These are phyloP conservation scores for Zapus hudsonius DNA, from an alignment of 2,113 vertebrate genomes.

Conservation along the genomic window DNA sequence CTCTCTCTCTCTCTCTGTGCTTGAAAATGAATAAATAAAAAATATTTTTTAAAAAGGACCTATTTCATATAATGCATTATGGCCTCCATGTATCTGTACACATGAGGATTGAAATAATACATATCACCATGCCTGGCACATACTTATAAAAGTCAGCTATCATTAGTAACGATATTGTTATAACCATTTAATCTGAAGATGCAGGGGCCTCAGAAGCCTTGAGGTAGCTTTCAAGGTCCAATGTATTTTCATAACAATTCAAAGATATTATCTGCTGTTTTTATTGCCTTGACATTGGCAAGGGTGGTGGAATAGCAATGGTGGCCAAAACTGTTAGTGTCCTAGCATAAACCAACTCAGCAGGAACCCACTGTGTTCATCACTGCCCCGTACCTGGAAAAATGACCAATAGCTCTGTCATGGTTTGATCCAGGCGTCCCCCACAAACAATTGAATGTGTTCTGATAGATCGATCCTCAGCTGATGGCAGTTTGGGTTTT, in stretches of 20 bases:
- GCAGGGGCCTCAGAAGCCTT: neutral
- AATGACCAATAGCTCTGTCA: neutral
- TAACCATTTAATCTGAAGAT: neutral
- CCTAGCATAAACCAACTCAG: neutral
- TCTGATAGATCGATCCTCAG: too few relatives aligned
- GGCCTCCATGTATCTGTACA: neutral
- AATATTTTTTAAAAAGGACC: too few relatives aligned
- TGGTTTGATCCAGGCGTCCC: too few relatives aligned
- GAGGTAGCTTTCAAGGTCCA: neutral
- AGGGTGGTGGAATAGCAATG: neutral
- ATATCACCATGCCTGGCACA: neutral
- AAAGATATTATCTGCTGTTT: neutral
- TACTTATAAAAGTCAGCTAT: neutral
- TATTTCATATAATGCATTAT: slow-evolving; percentile 6
- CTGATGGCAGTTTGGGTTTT: too few relatives aligned
- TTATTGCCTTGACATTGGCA: neutral
- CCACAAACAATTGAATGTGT: too few relatives aligned
- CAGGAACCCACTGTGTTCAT: neutral
- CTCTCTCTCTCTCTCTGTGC: too few relatives aligned
- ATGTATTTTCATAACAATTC: neutral
- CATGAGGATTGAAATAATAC: slow-evolving; percentile 16
- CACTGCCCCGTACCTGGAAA: neutral
- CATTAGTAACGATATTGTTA: neutral
- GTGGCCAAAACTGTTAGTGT: neutral
- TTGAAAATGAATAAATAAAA: too few relatives aligned